These are phyloP conservation scores for Hapalemur alaotrensis DNA, from an alignment of 2,797 vertebrate genomes.

Conservation along the genomic window DNA sequence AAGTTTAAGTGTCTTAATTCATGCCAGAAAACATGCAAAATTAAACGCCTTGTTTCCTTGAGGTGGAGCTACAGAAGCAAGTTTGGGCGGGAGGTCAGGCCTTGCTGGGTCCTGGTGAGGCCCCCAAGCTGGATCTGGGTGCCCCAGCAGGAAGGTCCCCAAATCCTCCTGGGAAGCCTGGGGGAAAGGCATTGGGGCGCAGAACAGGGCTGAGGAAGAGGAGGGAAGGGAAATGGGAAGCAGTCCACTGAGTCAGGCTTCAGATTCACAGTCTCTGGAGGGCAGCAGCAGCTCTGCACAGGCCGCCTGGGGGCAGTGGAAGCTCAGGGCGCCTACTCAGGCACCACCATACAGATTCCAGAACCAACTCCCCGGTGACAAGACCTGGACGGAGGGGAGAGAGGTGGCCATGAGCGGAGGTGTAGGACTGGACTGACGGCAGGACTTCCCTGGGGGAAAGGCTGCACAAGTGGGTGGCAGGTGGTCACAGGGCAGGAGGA, in stretches of 20 bases:
- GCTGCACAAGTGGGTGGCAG: not conserved
- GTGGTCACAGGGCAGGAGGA: not conserved
- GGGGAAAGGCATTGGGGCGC: not conserved
- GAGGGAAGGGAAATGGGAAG: not conserved
- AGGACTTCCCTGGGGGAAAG: not conserved
- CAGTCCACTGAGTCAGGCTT: constrained; percentile 42
- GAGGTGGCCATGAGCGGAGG: not conserved
- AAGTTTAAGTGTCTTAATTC: constrained; percentile 85
- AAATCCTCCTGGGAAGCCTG: constrained; percentile 11
- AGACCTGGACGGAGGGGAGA: constrained; percentile 60
- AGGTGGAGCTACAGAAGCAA: constrained; percentile 60
- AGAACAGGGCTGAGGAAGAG: not conserved
- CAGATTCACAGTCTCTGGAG: constrained; percentile 74
- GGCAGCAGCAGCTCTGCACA: constrained; percentile 46
- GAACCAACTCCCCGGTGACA: constrained; percentile 56
- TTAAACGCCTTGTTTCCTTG: constrained; percentile 75
- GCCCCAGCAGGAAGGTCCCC: not conserved
- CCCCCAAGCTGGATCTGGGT: not conserved
- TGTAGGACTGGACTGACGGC: not conserved
- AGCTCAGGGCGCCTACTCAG: not conserved
- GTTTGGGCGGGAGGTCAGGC: constrained; percentile 26
- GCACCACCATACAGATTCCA: constrained; percentile 62
- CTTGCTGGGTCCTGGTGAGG: constrained; percentile 48
- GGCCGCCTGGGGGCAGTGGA: not conserved
- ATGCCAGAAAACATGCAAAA: constrained; percentile 89